phyloP scores from a whole-genome alignment of 37 sponge, comb jelly and placozoan genomes.

The Petrosia ficiformis region DNA sequence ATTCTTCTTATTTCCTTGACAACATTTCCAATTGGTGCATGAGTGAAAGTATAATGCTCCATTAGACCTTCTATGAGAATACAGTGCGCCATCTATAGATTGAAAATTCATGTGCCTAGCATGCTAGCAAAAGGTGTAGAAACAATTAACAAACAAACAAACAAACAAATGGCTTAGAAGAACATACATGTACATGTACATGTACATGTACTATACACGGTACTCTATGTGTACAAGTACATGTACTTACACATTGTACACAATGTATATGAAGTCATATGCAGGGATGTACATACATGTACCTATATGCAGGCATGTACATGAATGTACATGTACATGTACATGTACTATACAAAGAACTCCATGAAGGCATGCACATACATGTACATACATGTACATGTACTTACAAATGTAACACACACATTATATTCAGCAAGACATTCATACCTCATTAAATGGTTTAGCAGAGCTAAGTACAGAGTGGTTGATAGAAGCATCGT shows the following conservation, averaged over 20 bases:
- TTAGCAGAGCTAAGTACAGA: slow-evolving; percentile 35
- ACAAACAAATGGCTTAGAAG: too few species aligned
- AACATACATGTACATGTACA: too few species aligned
- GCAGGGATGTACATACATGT: too few species aligned
- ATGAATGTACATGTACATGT: not conserved
- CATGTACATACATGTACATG: not conserved
- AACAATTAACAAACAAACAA: too few species aligned
- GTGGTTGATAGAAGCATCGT: slow-evolving; percentile 39
- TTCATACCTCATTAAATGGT: slow-evolving; percentile 62
- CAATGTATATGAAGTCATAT: too few species aligned
- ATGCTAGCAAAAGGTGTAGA: not conserved
- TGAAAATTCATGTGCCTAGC: too few species aligned
- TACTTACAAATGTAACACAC: not conserved
- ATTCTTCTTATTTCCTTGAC: slow-evolving; percentile 62
- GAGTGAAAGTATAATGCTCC: slow-evolving; percentile 30
- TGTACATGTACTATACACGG: too few species aligned
- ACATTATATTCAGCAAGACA: not conserved
- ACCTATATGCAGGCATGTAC: too few species aligned
- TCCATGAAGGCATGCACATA: not conserved
- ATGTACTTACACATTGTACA: too few species aligned
- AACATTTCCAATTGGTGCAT: slow-evolving; percentile 46
- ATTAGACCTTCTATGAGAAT: slow-evolving; percentile 77
- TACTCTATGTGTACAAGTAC: too few species aligned
- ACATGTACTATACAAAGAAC: not conserved
- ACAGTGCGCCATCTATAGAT: slow-evolving; percentile 59